Conservation (phyloP, 1,140 invertebrate genomes). For the Hycleus cichorii region DNA sequence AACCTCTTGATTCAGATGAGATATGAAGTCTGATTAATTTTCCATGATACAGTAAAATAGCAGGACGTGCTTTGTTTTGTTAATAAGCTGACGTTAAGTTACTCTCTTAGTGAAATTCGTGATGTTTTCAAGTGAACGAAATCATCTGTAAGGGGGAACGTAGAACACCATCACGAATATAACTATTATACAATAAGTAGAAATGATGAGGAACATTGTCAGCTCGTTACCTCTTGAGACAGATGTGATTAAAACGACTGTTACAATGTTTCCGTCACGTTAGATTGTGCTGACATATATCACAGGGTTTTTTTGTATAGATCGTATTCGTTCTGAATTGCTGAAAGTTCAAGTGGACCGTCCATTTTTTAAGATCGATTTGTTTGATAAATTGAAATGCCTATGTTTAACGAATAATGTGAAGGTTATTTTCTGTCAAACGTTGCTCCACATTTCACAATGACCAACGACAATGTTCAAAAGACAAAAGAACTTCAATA, state of each 20-base stretch:
- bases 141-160: constrained; percentile 3
- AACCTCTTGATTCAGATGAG: constrained; percentile 8
- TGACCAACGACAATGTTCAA: too few relatives aligned
- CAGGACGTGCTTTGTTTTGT: constrained; percentile 14
- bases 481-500: too few relatives aligned
- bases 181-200: too few relatives aligned
- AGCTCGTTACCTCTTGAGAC: constrained; percentile 15
- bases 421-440: background rate
- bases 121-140: constrained; percentile 4
- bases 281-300: constrained; percentile 19
- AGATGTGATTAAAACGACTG: constrained; percentile 18
- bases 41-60: constrained; percentile 11
- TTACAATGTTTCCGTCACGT: constrained; percentile 15
- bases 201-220: constrained; percentile 2
- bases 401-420: constrained; percentile 16
- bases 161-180: background rate
- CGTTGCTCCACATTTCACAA: too few relatives aligned
- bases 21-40: constrained; percentile 15
- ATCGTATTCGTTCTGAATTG: constrained; percentile 13
- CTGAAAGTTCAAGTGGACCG: constrained; percentile 17
- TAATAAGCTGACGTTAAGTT: constrained; percentile 8
- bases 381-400: constrained; percentile 12
- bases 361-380: constrained; percentile 19
- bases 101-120: background rate
- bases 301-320: constrained; percentile 11